Base-by-base conservation (phyloP, 2,888 invertebrate species). In the Exephanes ischioxanthus region DNA sequence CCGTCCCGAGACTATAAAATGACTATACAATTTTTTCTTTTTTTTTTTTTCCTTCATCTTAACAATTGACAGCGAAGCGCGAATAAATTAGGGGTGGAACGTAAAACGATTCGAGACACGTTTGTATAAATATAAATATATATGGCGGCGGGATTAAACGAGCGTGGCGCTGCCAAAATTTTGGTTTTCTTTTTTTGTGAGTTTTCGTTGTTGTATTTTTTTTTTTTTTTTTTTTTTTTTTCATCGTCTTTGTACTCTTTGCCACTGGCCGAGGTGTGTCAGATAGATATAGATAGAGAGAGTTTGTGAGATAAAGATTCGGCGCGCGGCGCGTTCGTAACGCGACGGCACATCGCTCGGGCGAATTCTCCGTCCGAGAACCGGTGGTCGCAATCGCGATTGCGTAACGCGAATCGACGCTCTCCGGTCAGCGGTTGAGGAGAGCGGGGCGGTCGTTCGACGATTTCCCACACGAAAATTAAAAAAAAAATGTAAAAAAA, bases 91-190 rank as follows among this genome's bases (percentile, higher is more conserved):
- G 5, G 7, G 22, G 22, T 58, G 58, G 26, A 26, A 71, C n/a
- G n/a, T 48, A 61, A 58, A 71, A 48, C 73, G 80, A 58, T 26
- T 58, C 22, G 58, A 58, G 58, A 58, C 26, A 63, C 63, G 16
- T 63, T 63, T 0, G 16, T 63, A 63, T 63, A 63, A 63, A 63
- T 76, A 85, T 80, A 82, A 80, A 86, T 87, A 88, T 84, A 80
- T 87, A 89, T 88, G 89, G 88, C 90, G 86, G 89, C 85, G 89
- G 88, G 67, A 85, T 86, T 79, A 73, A 85, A 85, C 83, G 88
- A 73, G 87, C 86, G 85, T 14, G 86, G 87, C 79, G 86, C 75
- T 86, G 84, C 78, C 87, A 75, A 67, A 82, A 83, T 86, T 87
- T 87, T 85, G 85, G 84, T 88, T 85, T 70, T 82, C 37, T 71